A percentile compares a stretch with the other conserved stretches of the same genome.
Evolutionary conservation across 2,797 vertebrate genomes (phyloP).

Genomic region (Parauchenoglanis punctatus): DNA sequence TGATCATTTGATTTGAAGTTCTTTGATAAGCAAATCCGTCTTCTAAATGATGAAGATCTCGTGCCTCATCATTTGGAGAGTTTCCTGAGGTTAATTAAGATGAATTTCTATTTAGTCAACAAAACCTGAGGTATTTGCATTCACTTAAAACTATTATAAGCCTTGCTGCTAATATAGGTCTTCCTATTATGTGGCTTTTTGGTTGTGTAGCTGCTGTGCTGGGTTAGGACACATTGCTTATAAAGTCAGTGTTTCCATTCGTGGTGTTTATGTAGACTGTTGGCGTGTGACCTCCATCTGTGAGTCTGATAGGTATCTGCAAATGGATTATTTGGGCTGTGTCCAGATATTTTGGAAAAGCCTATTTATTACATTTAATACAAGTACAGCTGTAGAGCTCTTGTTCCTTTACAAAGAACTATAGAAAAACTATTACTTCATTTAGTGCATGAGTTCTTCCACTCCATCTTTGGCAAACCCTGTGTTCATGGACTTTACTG

Average conservation of each 20-base stretch:
- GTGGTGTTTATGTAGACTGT: neutral
- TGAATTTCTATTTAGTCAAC: neutral
- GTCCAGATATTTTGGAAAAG: neutral
- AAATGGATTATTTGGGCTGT: constrained; percentile 4
- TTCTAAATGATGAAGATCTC: neutral
- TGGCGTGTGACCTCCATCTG: too few species aligned
- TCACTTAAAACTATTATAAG: neutral
- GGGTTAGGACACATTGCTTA: neutral
- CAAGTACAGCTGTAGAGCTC: too few species aligned
- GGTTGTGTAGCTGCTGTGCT: neutral
- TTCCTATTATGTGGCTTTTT: neutral
- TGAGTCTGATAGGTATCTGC: neutral
- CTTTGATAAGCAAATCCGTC: neutral
- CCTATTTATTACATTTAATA: neutral
- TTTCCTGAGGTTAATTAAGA: neutral
- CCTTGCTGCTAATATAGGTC: neutral
- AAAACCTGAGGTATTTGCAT: neutral
- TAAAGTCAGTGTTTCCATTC: neutral
- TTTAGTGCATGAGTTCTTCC: neutral
- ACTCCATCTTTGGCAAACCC: constrained; percentile 4
- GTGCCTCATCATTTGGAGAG: neutral
- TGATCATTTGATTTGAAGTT: neutral
- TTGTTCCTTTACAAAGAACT: neutral
- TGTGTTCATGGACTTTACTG: neutral
- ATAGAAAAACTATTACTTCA: neutral